Evolutionary conservation across 64 coral and sea anemone species (phyloP).

Genomic region (Stichodactyla mertensii): DNA sequence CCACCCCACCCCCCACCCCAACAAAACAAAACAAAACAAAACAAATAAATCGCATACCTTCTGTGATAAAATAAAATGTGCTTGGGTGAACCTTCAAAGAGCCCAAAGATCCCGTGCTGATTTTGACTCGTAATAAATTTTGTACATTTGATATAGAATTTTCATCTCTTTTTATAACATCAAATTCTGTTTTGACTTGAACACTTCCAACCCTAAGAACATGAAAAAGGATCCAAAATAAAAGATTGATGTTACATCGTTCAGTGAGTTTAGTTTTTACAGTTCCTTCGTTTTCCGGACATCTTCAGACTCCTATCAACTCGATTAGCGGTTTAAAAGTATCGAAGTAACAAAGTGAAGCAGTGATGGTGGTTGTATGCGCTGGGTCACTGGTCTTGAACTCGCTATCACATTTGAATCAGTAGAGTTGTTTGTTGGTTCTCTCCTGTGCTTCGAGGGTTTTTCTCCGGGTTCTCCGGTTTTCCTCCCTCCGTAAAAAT

Average conservation of each 20-base stretch:
- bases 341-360: too few species aligned
- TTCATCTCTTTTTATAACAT: neutral
- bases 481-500: too few species aligned
- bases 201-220: neutral
- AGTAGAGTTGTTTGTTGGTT: too few species aligned
- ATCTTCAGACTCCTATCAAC: too few species aligned
- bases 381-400: too few species aligned
- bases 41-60: neutral
- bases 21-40: neutral
- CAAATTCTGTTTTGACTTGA: neutral
- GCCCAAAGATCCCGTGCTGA: neutral
- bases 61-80: neutral
- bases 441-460: too few species aligned
- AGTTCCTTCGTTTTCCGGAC: too few species aligned
- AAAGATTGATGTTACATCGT: neutral
- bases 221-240: neutral
- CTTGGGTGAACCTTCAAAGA: neutral
- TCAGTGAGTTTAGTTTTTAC: too few species aligned
- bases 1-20: neutral
- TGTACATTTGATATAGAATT: neutral
- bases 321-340: too few species aligned
- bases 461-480: too few species aligned
- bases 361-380: too few species aligned
- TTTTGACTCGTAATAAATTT: neutral
- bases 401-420: too few species aligned